Base-by-base conservation (phyloP, 2,888 invertebrate species). In the Slavum lentiscoides region DNA sequence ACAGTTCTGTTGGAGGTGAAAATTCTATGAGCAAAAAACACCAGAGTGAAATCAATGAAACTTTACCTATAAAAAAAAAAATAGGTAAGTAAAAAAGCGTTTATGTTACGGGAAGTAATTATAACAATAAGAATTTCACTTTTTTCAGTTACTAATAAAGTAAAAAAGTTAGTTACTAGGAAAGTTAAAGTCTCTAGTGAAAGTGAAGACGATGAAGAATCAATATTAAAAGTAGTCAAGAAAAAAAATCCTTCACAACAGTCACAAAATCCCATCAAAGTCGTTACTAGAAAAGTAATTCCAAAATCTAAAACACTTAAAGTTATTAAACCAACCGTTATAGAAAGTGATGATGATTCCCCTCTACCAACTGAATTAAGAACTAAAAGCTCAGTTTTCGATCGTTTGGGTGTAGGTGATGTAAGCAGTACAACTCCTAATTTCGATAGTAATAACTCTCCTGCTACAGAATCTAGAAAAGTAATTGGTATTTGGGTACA, bases 11-110 rank as follows among this genome's bases (percentile, higher is more conserved):
- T 72, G 58, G 43, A 74, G 23, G 30, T 62, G 77, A 82, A 9
- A 77, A 58, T 72, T 49, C 64, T 59, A 43, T 23, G 11, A 19
- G 30, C 53, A 75, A 83, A 62, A 74, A n/a, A 74, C 70, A 59
- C 49, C 58, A n/a, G 4, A 62, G 66, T 82, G 62, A 82, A 61
- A 66, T 43, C 11, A 73, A 68, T 61, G 77, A 69, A 77, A 53
- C 17, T 58, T 11, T 15, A 43, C 39, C 55, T 84, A n/a, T 85
- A 49, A 82, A 80, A 43, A 80, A 72, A 23, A 80, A 80, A 80
- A 64, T 58, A 23, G 64, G 80, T 70, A 37, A 23, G 37, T 76
- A 3, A 23, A 1, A 37, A n/a, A 53, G 30, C 30, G 30, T 19
- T 8, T 4, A 68, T 30, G 37, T 37, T 13, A 13, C 11, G 13